Conservation (phyloP, 2,113 vertebrate genomes). For the Australoheros scitulus region DNA sequence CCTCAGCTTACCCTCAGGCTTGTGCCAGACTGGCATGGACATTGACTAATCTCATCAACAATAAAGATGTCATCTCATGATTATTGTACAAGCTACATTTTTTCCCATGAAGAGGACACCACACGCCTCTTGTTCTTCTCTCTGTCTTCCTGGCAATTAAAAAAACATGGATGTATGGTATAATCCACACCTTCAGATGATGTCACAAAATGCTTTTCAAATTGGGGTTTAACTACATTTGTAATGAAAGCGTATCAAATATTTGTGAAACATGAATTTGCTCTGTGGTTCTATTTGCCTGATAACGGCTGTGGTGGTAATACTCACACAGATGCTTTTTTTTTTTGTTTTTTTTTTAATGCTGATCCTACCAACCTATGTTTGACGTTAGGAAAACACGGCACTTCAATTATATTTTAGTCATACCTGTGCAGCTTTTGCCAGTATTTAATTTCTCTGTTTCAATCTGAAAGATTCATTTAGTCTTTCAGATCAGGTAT, state of each 20-base stretch:
- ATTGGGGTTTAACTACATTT: not conserved
- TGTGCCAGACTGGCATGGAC: not conserved
- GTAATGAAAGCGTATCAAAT: not conserved
- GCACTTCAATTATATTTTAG: not conserved
- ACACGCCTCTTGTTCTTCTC: constrained; percentile 1
- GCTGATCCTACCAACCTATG: constrained; percentile 22
- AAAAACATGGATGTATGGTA: not conserved
- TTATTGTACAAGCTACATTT: not conserved
- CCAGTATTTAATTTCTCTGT: not conserved
- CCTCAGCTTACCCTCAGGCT: constrained; percentile 13
- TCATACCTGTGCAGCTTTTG: not conserved
- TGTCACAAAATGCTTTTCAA: not conserved
- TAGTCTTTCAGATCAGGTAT: not conserved
- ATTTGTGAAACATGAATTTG: constrained; percentile 23
- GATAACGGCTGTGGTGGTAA: constrained; percentile 29
- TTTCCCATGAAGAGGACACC: not conserved
- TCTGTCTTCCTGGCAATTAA: not conserved
- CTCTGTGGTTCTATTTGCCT: not conserved
- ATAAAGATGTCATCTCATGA: not conserved
- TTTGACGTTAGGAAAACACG: not conserved
- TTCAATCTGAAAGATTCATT: constrained; percentile 19
- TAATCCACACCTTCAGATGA: not conserved
- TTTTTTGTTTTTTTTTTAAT: not conserved
- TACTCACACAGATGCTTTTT: constrained; percentile 44
- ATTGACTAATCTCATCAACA: not conserved